Percentiles rank a stretch among this genome's conserved stretches.
These are phyloP conservation scores for Spinibarbus caldwelli DNA, from an alignment of 2,797 vertebrate genomes.

Conservation along the genomic window DNA sequence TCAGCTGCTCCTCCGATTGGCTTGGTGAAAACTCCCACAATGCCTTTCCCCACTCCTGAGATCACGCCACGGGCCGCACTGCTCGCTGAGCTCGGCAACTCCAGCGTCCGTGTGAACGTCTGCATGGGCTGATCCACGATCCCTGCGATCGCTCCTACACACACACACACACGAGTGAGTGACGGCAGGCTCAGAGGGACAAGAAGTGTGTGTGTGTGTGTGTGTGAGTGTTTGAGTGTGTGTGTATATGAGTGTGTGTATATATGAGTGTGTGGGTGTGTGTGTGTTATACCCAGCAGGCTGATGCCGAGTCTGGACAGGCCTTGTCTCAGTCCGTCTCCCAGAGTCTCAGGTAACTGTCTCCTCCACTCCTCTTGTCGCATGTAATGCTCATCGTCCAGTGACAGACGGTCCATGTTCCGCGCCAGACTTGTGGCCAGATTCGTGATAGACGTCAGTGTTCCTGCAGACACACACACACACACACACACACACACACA, in stretches of 20 bases:
- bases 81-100: constrained; percentile 87
- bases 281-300: constrained; percentile 84
- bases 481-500: constrained; percentile 38
- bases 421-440: constrained; percentile 95
- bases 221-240: too few species aligned
- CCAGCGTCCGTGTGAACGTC: constrained; percentile 92
- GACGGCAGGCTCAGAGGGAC: neutral
- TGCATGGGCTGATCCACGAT: constrained; percentile 99
- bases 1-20: constrained; percentile 97
- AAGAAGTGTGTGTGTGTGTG: neutral
- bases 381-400: constrained; percentile 96
- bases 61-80: constrained; percentile 94
- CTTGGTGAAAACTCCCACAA: constrained; percentile 97
- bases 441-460: constrained; percentile 98
- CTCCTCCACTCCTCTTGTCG: constrained; percentile 97
- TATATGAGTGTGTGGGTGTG: too few species aligned
- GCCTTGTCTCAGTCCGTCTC: constrained; percentile 94
- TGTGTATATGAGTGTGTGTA: too few species aligned
- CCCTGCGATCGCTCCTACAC: constrained; percentile 93
- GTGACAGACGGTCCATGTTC: constrained; percentile 98
- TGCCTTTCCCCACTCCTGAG: constrained; percentile 96
- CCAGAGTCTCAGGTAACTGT: constrained; percentile 95
- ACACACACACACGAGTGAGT: too few species aligned
- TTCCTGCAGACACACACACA: constrained; percentile 84
- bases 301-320: constrained; percentile 96